Evolutionary conservation across 1,140 invertebrate genomes (phyloP).

Genomic region (Pygmarrhopalites habei): DNA sequence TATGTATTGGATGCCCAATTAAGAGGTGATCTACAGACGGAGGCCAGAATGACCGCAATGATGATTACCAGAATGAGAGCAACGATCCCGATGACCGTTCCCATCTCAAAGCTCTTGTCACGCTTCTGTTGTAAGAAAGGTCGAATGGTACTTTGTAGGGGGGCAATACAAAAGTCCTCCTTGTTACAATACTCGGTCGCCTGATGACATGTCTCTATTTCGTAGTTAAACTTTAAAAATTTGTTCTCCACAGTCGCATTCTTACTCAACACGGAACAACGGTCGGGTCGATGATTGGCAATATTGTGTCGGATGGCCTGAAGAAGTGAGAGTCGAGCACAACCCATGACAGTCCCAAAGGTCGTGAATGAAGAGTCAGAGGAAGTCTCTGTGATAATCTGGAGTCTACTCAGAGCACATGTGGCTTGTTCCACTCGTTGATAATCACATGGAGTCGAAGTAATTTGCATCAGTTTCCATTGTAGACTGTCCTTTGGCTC

Average conservation of each 20-base stretch:
- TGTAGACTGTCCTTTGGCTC: not conserved
- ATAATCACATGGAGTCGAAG: constrained; percentile 13
- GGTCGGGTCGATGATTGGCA: not conserved
- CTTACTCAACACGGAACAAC: not conserved
- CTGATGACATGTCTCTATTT: constrained; percentile 20
- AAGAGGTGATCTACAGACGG: constrained; percentile 10
- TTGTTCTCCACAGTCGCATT: not conserved
- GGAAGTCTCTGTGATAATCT: constrained; percentile 4
- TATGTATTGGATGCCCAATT: constrained; percentile 21
- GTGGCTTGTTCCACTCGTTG: constrained; percentile 7
- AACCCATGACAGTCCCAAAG: constrained; percentile 30
- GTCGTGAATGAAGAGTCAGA: not conserved
- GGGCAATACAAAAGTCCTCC: constrained; percentile 19
- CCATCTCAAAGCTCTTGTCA: constrained; percentile 18
- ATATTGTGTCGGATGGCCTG: not conserved
- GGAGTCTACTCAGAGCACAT: constrained; percentile 24
- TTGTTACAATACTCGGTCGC: not conserved
- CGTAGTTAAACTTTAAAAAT: not conserved
- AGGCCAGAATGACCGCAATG: constrained; percentile 13
- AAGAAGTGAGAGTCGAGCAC: constrained; percentile 19
- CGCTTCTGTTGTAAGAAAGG: not conserved
- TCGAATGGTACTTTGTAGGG: constrained; percentile 13
- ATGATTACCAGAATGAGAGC: constrained; percentile 18
- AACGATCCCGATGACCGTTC: constrained; percentile 21
- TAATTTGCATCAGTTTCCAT: constrained; percentile 21